A percentile compares a stretch with the other conserved stretches of the same genome.
Conservation (phyloP, 2,797 vertebrate species). For the Calcarius lapponicus region DNA sequence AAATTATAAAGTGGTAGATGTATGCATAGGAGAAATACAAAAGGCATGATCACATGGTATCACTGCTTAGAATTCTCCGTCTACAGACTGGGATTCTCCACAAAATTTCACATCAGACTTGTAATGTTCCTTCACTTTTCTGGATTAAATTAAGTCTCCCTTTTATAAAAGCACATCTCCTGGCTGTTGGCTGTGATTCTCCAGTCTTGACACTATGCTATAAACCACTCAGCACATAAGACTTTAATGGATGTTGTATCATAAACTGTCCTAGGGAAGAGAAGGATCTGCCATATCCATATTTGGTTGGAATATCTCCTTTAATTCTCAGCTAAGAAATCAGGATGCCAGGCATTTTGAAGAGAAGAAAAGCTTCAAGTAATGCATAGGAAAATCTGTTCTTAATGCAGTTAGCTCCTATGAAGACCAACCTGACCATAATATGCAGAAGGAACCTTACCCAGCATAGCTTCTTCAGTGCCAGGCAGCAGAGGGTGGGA, state of each 20-base stretch:
- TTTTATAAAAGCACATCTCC: not conserved
- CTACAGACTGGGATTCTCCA: not conserved
- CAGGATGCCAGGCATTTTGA: not conserved
- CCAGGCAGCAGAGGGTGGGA: conserved; percentile 89
- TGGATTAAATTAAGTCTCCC: not conserved
- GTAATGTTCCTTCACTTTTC: not conserved
- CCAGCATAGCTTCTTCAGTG: conserved; percentile 87
- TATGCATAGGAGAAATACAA: not conserved
- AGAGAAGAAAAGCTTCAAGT: not conserved
- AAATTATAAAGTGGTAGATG: not conserved
- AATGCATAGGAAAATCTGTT: not conserved
- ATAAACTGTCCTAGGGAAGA: not conserved
- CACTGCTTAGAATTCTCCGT: not conserved
- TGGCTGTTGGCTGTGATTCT: not conserved
- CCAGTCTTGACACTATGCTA: not conserved
- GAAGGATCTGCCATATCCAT: not conserved
- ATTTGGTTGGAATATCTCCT: not conserved
- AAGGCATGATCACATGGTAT: not conserved
- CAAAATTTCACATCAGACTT: not conserved
- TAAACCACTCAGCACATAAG: not conserved
- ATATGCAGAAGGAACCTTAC: conserved; percentile 69
- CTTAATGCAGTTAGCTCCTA: not conserved
- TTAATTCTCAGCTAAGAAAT: conserved; percentile 4
- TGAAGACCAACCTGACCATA: not conserved
- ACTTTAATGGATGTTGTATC: not conserved